Percentiles rank a stretch among this genome's conserved stretches.
phyloP scores from a whole-genome alignment of 1,140 invertebrate species.

The Bombus cullumanus region DNA sequence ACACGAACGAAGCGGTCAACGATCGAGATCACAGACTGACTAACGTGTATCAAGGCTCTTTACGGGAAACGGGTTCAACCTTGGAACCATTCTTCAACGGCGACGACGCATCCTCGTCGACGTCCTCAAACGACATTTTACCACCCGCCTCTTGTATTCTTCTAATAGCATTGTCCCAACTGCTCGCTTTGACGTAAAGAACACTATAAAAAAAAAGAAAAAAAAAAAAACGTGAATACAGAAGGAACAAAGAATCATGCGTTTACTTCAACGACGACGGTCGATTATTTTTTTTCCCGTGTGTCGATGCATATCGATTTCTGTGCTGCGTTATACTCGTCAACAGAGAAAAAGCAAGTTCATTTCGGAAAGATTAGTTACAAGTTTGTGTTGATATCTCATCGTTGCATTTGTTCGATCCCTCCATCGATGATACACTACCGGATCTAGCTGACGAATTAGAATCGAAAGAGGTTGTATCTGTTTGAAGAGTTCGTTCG shows the following conservation, averaged over 20 bases:
- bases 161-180: constrained; percentile 46
- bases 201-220: not conserved
- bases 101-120: constrained; percentile 47
- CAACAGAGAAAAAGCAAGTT: not conserved
- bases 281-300: not conserved
- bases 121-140: constrained; percentile 44
- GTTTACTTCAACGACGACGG: constrained; percentile 30
- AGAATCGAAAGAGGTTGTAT: not conserved
- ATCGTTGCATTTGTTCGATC: not conserved
- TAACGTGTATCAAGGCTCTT: constrained; percentile 75
- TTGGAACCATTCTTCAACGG: constrained; percentile 61
- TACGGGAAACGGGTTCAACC: constrained; percentile 75
- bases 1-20: constrained; percentile 54
- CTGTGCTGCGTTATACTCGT: not conserved
- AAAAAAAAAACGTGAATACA: not conserved
- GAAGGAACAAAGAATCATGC: constrained; percentile 3
- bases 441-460: not conserved
- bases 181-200: constrained; percentile 59
- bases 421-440: constrained; percentile 43
- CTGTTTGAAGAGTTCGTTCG: constrained; percentile 1
- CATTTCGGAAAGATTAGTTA: no score
- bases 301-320: not conserved
- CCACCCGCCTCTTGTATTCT: constrained; percentile 44
- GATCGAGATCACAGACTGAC: constrained; percentile 74
- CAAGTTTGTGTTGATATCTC: not conserved